These are phyloP conservation scores for Acrocera orbiculus DNA, from an alignment of 2,888 invertebrate genomes.

Conservation along the genomic window DNA sequence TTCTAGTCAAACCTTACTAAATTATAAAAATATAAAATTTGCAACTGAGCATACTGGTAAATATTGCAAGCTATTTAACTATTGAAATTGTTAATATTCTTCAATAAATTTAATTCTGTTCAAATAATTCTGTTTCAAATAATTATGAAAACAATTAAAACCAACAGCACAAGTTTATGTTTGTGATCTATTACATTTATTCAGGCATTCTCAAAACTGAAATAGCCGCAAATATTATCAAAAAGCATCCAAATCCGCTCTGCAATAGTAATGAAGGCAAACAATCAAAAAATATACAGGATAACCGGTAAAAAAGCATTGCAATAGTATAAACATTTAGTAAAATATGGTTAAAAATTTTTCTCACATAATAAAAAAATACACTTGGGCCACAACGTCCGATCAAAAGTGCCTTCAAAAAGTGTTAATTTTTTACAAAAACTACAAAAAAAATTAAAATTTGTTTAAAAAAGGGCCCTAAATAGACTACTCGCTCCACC, in stretches of 20 bases:
- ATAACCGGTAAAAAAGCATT: slow-evolving; percentile 9
- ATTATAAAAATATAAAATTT: too few species aligned
- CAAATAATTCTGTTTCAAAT: too few species aligned
- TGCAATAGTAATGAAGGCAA: slow-evolving; percentile 71
- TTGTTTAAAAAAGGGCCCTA: slow-evolving; percentile 72
- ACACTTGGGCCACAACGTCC: slow-evolving; percentile 84
- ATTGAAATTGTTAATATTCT: too few species aligned
- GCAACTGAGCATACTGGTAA: neutral
- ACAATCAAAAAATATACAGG: slow-evolving; percentile 31
- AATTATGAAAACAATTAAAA: neutral
- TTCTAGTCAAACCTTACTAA: too few species aligned
- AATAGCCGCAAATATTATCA: slow-evolving; percentile 43
- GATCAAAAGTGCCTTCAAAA: slow-evolving; percentile 85
- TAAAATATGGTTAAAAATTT: slow-evolving; percentile 6
- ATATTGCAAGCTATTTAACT: too few species aligned
- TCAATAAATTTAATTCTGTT: too few species aligned
- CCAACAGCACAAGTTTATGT: slow-evolving; percentile 12
- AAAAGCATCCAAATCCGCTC: slow-evolving; percentile 51
- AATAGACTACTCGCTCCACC: slow-evolving; percentile 68
- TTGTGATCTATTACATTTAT: slow-evolving; percentile 19
- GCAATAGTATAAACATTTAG: neutral
- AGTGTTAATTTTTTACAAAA: slow-evolving; percentile 67
- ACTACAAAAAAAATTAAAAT: slow-evolving; percentile 39
- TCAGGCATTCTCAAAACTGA: slow-evolving; percentile 50
- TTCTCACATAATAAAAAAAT: slow-evolving; percentile 41